Conservation (phyloP, 2,888 invertebrate genomes). For the Cephus spinipes region DNA sequence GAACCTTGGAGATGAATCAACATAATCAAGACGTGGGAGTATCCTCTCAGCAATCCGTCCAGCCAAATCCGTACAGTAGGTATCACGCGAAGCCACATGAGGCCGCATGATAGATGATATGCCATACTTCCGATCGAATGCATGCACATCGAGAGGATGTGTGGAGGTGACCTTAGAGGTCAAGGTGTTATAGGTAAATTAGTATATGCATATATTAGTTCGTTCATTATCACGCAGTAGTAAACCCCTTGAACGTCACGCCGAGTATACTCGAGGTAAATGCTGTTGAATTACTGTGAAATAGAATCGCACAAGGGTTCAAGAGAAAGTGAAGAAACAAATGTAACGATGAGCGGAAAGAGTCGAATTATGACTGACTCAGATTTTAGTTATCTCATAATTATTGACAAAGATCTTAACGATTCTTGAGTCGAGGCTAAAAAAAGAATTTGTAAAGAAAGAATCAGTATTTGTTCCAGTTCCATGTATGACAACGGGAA, state of each 20-base stretch:
- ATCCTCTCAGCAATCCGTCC: slow-evolving; percentile 13
- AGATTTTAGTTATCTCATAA: neutral
- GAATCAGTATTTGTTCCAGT: slow-evolving; percentile 65
- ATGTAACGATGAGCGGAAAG: neutral
- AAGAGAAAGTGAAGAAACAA: neutral
- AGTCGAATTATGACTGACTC: neutral
- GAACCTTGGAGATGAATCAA: slow-evolving; percentile 39
- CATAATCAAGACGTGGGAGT: slow-evolving; percentile 23
- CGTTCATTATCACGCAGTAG: neutral
- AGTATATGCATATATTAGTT: neutral
- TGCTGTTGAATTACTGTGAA: too few species aligned
- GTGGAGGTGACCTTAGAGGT: neutral
- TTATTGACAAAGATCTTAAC: neutral
- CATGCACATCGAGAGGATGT: neutral
- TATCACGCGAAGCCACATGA: slow-evolving; percentile 11
- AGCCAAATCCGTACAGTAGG: slow-evolving; percentile 42
- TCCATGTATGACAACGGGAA: slow-evolving; percentile 68
- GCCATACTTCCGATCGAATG: neutral
- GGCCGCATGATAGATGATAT: neutral
- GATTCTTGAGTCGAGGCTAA: neutral
- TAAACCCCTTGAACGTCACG: neutral
- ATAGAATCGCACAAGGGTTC: too few species aligned
- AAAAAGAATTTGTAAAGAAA: neutral
- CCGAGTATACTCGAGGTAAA: too few species aligned
- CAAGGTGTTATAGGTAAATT: neutral